These are phyloP conservation scores for Arrhopalites spinosus DNA, from an alignment of 2,888 invertebrate species.

Conservation along the genomic window DNA sequence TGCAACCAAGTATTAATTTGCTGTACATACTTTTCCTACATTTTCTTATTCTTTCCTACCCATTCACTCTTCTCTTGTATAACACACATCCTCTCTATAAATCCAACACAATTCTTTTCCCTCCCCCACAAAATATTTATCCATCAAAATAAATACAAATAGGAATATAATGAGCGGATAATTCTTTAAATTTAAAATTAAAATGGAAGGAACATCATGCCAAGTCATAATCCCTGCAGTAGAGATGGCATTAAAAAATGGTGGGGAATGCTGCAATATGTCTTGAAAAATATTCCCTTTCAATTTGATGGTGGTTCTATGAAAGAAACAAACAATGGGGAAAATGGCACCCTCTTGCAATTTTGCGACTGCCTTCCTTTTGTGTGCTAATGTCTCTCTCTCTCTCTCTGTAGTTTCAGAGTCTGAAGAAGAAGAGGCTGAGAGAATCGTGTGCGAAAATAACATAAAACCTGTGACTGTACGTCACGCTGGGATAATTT, in stretches of 20 bases:
- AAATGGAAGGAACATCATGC: too few relatives aligned
- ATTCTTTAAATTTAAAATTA: too few relatives aligned
- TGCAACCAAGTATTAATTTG: not conserved
- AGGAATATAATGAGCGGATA: too few relatives aligned
- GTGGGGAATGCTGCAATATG: too few relatives aligned
- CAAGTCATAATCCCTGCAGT: too few relatives aligned
- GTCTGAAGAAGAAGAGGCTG: not conserved
- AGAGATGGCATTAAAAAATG: too few relatives aligned
- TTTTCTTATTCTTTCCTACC: not conserved
- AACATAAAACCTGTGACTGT: constrained; percentile 28
- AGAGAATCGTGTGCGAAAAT: constrained; percentile 37
- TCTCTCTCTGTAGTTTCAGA: too few relatives aligned
- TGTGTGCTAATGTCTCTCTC: constrained; percentile 23
- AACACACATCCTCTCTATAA: not conserved
- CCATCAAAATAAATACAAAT: too few relatives aligned
- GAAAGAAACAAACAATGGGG: too few relatives aligned
- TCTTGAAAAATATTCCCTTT: too few relatives aligned
- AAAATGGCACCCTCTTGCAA: not conserved
- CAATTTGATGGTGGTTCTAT: too few relatives aligned
- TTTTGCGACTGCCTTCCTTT: constrained; percentile 1
- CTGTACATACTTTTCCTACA: not conserved
- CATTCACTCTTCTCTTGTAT: too few relatives aligned
- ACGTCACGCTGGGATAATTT: constrained; percentile 40
- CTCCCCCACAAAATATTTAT: not conserved
- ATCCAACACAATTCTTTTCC: not conserved